Evolutionary conservation across 2,888 invertebrate species (phyloP), one percentile per base, ranked within the genome.

Genomic region (Drosophila bunnanda): DNA sequence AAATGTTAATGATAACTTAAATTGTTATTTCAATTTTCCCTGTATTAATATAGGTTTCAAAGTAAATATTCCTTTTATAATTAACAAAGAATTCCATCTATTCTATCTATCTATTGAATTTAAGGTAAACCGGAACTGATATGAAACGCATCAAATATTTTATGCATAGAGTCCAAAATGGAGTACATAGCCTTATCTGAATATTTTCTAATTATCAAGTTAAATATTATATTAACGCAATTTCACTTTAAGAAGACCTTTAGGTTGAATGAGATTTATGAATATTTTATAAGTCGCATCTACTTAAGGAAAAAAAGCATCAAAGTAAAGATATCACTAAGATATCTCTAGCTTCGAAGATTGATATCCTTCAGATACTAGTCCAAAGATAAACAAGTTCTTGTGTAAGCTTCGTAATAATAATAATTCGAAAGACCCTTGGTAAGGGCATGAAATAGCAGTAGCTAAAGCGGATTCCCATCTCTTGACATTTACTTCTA

Each of bases 401-500:
- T 17, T 17, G 12, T 38, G 2, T 6, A 38, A 30, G 22, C 32
- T 17, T 9, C 1, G 12, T 12, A 15, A 10, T 17, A 10, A 6
- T 12, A 2, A 6, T 12, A 2, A 17, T 28, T 41, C 1, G 4
- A 22, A 17, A 30, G 22, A 17, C 39, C 32, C 50, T 20, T 20
- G 20, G 20, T 30, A 22, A 50, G 64, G 41, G 64, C 64, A 64
- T 61, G 17, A 41, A 48, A 25, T 20, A 36, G 61, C 64, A 65
- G 34, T 50, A 50, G 64, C 41, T 64, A 43, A 28, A 44, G 41
- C 34, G n/a, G 20, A 38, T 54, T 57, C 59, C 59, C 39, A 60
- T 56, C 59, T 60, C 72, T 52, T 56, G 61, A 43, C 72, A 62
- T 73, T 54, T 57, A 72, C 53, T 48, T 59, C 52, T 56, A 59